Percentiles rank a stretch among this genome's conserved stretches.
phyloP scores from a whole-genome alignment of 2,113 vertebrate species.

The Pluvianellus socialis region DNA sequence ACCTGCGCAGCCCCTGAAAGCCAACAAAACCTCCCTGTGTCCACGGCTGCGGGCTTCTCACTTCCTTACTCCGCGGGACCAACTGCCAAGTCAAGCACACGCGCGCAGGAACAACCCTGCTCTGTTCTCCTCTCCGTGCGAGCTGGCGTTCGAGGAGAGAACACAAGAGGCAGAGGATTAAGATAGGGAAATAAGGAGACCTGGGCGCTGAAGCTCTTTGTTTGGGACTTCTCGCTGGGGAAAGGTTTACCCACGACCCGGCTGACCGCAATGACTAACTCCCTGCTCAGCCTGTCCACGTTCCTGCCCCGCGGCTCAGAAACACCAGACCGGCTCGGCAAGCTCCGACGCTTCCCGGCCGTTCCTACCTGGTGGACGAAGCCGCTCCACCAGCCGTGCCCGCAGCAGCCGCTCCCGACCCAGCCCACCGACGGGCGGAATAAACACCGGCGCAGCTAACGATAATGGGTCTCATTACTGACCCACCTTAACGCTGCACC shows the following conservation, averaged over 20 bases:
- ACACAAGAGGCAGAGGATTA: not conserved
- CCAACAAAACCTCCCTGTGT: accelerated
- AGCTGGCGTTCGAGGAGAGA: not conserved
- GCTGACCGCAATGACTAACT: not conserved
- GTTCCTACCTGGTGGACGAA: not conserved
- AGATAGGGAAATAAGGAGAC: not conserved
- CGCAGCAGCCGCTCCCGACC: not conserved
- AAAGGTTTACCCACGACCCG: not conserved
- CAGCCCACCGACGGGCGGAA: not conserved
- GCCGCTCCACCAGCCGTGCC: not conserved
- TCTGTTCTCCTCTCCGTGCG: accelerated
- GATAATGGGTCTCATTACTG: not conserved
- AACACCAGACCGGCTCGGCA: not conserved
- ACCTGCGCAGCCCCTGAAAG: not conserved
- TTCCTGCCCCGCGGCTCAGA: not conserved
- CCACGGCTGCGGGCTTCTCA: not conserved
- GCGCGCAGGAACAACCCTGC: accelerated
- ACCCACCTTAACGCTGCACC: not conserved
- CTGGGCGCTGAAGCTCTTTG: not conserved
- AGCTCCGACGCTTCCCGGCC: not conserved
- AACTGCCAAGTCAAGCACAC: not conserved
- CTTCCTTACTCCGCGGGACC: not conserved
- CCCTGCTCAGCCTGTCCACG: not conserved
- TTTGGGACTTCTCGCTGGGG: not conserved
- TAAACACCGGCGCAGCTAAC: not conserved